Base-by-base conservation (phyloP, 2,113 vertebrate species). In the Callipepla squamata region DNA sequence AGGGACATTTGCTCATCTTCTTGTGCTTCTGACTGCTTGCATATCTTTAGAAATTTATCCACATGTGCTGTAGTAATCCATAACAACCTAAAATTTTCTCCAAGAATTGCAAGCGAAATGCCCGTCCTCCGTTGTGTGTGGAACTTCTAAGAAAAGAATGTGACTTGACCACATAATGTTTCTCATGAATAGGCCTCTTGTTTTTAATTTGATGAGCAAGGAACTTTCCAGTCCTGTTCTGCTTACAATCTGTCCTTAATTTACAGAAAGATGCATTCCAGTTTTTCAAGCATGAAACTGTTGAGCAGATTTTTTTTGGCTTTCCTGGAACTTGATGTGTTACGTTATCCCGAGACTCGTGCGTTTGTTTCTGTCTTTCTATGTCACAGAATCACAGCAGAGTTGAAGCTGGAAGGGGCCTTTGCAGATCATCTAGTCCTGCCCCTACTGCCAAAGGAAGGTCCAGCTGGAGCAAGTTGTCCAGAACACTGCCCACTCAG, bases 211-310 rank as follows among this genome's bases (percentile, higher is more conserved):
- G 97, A 97, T 97, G 97, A 97, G 94, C 92, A 96, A 94, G 57
- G 95, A 98, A 96, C 93, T 98, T 98, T 97, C 97, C 94, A 98
- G 89, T 89, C 87, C 90, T 96, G 93, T 96, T 94, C 92, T 78
- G 86, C 97, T 96, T 97, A 84, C 85, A 97, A 80, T 98, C 96
- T 98, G 97, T 97, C 95, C 98, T 97, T 95, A 97, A 97, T 98
- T 98, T 98, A 73, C 44, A 91, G 96, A 94, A 97, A 96, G 94
- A 96, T 96, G 78, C 88, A 80, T 96, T 98, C 94, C 96, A 97
- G 81, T 96, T 97, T 97, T 97, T 97, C 91, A 97, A 92, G 92
- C 95, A 81, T 94, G 94, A 89, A 97, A 94, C 85, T 84, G 53
- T 93, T 96, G 53, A 96, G 87, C 22, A 40, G 86, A 58, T 74